Base-by-base conservation (phyloP, 2,888 invertebrate species). In the Mycalesis mineus region DNA sequence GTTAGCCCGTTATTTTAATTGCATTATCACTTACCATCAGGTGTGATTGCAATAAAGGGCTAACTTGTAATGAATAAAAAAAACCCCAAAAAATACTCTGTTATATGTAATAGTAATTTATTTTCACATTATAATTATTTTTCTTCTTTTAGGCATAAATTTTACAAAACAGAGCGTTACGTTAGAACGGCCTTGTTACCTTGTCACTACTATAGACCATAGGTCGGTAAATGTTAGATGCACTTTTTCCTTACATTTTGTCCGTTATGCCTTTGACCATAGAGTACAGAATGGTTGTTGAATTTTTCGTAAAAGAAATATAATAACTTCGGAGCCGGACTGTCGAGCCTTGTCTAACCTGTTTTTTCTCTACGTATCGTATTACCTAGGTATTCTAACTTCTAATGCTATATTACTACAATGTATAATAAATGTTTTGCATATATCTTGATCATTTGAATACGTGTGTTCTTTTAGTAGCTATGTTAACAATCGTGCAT, bases 361-460 rank as follows among this genome's bases (percentile, higher is more conserved):
- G 88, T 88, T 88, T 85, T 84, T 80, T 82, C 78, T 78, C 78
- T 78, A 72, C 75, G 66, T 80, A 80, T 82, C 81, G 66, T 60
- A 65, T 83, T 78, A 78, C 81, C 63, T 68, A 68, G 52, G 65
- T 62, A 60, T 66, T 67, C 67, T 67, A 65, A 66, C 57, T 67
- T 67, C 67, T 67, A 65, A 66, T 64, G 65, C 62, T 58, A 60
- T 62, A 63, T 61, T 61, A 61, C 54, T 56, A 62, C 65, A 62
- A 57, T 55, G 54, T 29, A 55, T 52, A 64, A 65, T 65, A 65
- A 36, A 45, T 42, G 62, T 64, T 60, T 60, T 36, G 11, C 11
- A 11, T 36, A 11, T 36, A 11, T 36, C 11, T 11, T 11, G 36
- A 11, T 49, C 52, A 56, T 61, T 60, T 58, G 49, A 41, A 40